Percentiles rank a stretch among this genome's conserved stretches.
Conservation (phyloP, 2,797 vertebrate genomes). For the Ceyx erithaca region DNA sequence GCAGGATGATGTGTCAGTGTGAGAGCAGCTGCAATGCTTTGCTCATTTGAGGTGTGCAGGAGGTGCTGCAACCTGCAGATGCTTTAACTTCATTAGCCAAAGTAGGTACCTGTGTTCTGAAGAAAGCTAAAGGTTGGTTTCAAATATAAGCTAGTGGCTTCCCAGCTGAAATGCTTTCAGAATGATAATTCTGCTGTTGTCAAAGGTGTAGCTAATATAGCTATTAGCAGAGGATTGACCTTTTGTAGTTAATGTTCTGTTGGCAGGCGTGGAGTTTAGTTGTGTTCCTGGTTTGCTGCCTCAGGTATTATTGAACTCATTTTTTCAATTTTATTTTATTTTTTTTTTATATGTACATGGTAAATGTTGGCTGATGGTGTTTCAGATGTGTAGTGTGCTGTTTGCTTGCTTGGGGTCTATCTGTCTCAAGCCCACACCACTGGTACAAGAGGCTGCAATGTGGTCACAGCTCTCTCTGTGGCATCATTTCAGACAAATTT, state of each 20-base stretch:
- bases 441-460: rapidly evolving
- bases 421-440: rapidly evolving
- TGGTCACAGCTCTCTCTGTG: background rate
- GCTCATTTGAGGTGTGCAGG: background rate
- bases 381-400: background rate
- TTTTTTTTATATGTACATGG: rapidly evolving
- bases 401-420: background rate
- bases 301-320: background rate
- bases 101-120: background rate
- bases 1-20: background rate
- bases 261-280: rapidly evolving
- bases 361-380: background rate
- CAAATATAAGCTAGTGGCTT: background rate
- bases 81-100: background rate
- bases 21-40: background rate
- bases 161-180: rapidly evolving
- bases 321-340: background rate
- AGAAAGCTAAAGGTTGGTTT: background rate
- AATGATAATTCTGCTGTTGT: background rate
- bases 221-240: background rate
- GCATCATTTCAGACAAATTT: background rate
- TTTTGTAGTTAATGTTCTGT: background rate
- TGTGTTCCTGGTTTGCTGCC: background rate
- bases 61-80: background rate
- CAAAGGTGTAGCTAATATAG: background rate